phyloP scores from a whole-genome alignment of 2,888 invertebrate genomes.

The Athetis lepigone region DNA sequence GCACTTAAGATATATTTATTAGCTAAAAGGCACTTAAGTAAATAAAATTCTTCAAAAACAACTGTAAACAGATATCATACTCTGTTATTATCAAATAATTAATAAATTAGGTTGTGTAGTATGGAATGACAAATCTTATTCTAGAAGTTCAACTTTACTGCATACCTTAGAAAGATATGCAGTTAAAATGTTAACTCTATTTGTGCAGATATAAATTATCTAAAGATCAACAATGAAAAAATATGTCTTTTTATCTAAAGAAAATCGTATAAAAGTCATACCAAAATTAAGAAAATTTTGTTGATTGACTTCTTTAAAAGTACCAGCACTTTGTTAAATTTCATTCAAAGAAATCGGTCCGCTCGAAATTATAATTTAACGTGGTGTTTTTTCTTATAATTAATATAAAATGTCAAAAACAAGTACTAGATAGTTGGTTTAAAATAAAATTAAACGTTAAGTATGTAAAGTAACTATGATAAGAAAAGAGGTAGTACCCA shows the following conservation, averaged over 20 bases:
- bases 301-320: too few relatives aligned
- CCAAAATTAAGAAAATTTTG: too few relatives aligned
- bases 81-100: neutral
- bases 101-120: neutral
- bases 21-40: slow-evolving; percentile 10
- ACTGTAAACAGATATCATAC: slow-evolving; percentile 9
- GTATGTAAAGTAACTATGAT: too few relatives aligned
- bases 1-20: slow-evolving; percentile 29
- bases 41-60: slow-evolving; percentile 20
- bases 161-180: too few relatives aligned
- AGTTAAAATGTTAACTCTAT: too few relatives aligned
- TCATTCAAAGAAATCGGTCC: too few relatives aligned
- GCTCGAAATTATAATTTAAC: neutral
- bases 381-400: neutral
- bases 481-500: neutral
- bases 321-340: neutral
- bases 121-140: neutral
- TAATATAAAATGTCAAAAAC: neutral
- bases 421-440: neutral
- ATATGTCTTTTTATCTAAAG: too few relatives aligned
- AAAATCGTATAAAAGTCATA: too few relatives aligned
- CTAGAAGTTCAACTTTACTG: too few relatives aligned
- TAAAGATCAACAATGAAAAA: too few relatives aligned
- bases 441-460: too few relatives aligned
- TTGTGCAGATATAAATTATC: too few relatives aligned